phyloP scores from a whole-genome alignment of 2,797 vertebrate genomes.

The Streptopelia turtur region DNA sequence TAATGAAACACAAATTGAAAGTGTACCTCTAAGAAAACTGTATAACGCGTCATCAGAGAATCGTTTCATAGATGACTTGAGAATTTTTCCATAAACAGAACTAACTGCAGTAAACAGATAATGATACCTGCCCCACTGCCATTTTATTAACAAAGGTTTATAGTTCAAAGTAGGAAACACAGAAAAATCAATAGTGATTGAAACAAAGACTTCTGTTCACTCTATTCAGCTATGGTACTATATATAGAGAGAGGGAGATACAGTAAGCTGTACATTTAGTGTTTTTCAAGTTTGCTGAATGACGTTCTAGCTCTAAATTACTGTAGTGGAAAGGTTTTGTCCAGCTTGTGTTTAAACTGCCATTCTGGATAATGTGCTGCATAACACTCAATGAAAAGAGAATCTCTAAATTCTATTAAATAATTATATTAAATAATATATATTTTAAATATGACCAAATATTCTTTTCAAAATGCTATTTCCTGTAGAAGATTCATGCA shows the following conservation, averaged over 20 bases:
- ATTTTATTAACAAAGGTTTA: not conserved
- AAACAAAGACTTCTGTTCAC: not conserved
- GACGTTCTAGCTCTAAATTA: not conserved
- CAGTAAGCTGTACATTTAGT: not conserved
- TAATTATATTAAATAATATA: too few relatives aligned
- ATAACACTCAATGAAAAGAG: not conserved
- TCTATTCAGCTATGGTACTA: not conserved
- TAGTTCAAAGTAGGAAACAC: not conserved
- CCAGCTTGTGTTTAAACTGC: not conserved
- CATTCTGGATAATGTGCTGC: not conserved
- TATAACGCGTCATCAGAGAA: not conserved
- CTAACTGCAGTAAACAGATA: not conserved
- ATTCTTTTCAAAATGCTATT: not conserved
- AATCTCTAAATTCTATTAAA: not conserved
- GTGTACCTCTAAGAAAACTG: not conserved
- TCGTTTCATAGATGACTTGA: not conserved
- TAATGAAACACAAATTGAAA: not conserved
- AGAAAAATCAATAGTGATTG: not conserved
- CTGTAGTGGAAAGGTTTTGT: not conserved
- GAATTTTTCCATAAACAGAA: not conserved
- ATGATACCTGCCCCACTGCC: not conserved
- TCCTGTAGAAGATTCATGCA: not conserved
- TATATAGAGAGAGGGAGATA: not conserved
- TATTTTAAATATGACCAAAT: not conserved
- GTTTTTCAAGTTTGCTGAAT: not conserved